Base-by-base conservation (phyloP, 2,888 invertebrate genomes). In the Catonia carolina region DNA sequence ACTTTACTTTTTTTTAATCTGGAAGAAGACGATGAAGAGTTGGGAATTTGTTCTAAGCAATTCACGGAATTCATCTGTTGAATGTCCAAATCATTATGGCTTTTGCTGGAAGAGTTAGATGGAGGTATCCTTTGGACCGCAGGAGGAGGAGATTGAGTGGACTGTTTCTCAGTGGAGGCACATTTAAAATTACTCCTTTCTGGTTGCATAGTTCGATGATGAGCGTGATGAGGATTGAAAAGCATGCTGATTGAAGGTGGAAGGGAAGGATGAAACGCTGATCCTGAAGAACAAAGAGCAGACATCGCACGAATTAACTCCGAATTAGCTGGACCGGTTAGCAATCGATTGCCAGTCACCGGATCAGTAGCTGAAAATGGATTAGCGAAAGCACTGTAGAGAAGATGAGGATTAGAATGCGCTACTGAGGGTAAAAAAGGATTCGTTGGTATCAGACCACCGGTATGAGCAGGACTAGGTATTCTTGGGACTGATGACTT, bases 251-350 rank as follows among this genome's bases (percentile, higher is more conserved):
- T 63, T 1, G 65, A 63, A 14, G 66, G 66, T 7, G 65, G 65
- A 18, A 67, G 54, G 14, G 64, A 62, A 37, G 64, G 61, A 45
- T 67, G 65, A 56, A 61, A 65, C 23, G 61, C 62, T 15, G 63
- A 51, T 37, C 59, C 54, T 8, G 60, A 56, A 2, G 62, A 55
- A 53, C 61, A 62, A n/a, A 62, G 58, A 10, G 64, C 63, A 27
- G 65, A 64, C 65, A 67, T 67, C 7, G 67, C 65, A 55, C 65
- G 59, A 4, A 67, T 60, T 7, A 66, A 56, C 51, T 65, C 63
- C 23, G 55, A 58, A 36, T 55, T 47, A n/a, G 58, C 23, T n/a
- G 42, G 39, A 22, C 55, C 36, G 3, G 57, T 7, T 10, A 59
- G 18, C 41, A 37, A 15, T 12, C 42, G 47, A 27, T 27, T 51